A percentile compares a stretch with the other conserved stretches of the same genome.
phyloP scores from a whole-genome alignment of 2,888 invertebrate species.

The Ctena decussata region DNA sequence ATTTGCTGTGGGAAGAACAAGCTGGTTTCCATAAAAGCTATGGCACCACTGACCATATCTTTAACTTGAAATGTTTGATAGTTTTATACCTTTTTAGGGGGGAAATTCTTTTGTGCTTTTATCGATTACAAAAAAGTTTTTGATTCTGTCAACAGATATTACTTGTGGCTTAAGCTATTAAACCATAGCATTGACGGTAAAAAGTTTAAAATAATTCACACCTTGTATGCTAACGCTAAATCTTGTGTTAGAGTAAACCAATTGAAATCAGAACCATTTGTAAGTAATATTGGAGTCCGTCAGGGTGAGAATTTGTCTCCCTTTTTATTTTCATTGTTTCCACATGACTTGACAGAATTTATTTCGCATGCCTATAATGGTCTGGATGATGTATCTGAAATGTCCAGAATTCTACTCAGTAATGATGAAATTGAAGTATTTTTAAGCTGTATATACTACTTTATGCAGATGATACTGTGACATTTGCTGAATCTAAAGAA shows the following conservation, averaged over 20 bases:
- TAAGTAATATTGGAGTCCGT: neutral
- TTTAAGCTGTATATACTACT: conserved; percentile 31
- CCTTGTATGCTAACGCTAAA: neutral
- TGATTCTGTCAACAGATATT: neutral
- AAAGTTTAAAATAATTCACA: neutral
- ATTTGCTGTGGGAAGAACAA: neutral
- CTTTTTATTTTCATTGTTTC: conserved; percentile 1
- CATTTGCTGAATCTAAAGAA: conserved; percentile 30
- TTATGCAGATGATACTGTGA: conserved; percentile 33
- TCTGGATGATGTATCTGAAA: neutral
- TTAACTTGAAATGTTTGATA: neutral
- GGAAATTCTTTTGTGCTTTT: neutral
- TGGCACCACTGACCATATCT: neutral
- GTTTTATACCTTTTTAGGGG: neutral
- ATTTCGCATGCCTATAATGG: conserved; percentile 7
- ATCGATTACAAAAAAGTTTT: neutral
- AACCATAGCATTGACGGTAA: neutral
- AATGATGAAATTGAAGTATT: conserved; percentile 28
- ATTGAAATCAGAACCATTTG: neutral
- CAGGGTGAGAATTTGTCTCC: conserved; percentile 4
- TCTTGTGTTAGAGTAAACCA: neutral
- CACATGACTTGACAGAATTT: conserved; percentile 1
- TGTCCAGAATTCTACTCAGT: too few species aligned
- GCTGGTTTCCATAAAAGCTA: neutral
- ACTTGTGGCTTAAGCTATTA: neutral